Evolutionary conservation across 2,797 vertebrate species (phyloP).

Genomic region (Amphiprion clarkii): DNA sequence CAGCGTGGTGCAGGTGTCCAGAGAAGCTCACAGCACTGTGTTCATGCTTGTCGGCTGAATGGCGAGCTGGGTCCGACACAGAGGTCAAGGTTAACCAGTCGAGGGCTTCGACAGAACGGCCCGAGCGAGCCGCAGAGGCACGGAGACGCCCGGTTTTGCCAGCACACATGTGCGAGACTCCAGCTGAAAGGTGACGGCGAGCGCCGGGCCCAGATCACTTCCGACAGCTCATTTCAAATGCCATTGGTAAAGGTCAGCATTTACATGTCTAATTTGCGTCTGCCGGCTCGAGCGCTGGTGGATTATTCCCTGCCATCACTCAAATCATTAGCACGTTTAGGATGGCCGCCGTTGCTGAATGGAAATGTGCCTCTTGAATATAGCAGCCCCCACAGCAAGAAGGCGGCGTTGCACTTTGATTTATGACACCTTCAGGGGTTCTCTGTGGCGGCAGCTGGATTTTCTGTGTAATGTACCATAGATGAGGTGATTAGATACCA

Average conservation of each 20-base stretch:
- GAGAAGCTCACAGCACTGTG: conserved; percentile 18
- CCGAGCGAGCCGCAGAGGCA: conserved; percentile 1
- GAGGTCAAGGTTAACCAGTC: conserved; percentile 77
- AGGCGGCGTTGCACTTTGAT: conserved; percentile 50
- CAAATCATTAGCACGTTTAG: conserved; percentile 84
- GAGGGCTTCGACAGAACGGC: conserved; percentile 32
- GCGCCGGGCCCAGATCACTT: conserved; percentile 72
- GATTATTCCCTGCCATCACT: conserved; percentile 92
- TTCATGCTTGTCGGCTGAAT: conserved; percentile 53
- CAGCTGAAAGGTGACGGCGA: conserved; percentile 69
- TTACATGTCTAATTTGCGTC: conserved; percentile 86
- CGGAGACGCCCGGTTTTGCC: conserved; percentile 1
- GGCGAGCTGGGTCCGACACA: background rate
- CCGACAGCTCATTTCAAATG: conserved; percentile 83
- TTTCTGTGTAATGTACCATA: conserved; percentile 21
- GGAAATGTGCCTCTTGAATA: conserved; percentile 71
- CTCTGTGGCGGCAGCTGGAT: conserved; percentile 27
- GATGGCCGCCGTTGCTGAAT: conserved; percentile 67
- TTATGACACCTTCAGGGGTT: conserved; percentile 62
- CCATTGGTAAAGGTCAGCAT: conserved; percentile 85
- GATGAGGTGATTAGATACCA: conserved; percentile 31
- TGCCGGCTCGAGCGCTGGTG: conserved; percentile 81
- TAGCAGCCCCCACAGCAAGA: conserved; percentile 52
- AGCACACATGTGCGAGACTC: conserved; percentile 21
- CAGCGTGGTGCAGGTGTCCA: conserved; percentile 41